Conservation (phyloP, 1,140 invertebrate species). For the Bombus terrestris region DNA sequence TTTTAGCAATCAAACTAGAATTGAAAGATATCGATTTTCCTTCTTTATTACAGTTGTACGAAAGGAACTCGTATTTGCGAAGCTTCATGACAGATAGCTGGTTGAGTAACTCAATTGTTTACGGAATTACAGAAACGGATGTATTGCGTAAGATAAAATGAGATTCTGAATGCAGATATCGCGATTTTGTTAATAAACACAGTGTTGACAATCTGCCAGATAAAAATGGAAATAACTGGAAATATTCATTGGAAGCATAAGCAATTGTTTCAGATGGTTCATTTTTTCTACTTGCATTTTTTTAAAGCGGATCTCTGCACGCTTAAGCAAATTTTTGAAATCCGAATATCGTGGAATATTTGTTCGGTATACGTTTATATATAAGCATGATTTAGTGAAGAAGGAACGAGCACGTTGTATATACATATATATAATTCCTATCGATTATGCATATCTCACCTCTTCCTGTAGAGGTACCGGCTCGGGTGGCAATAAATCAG, state of each 20-base stretch:
- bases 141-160: background rate
- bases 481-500: conserved; percentile 86
- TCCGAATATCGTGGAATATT: conserved; percentile 30
- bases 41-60: fast-evolving
- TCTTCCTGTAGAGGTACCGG: conserved; percentile 83
- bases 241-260: conserved; percentile 32
- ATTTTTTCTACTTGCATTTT: conserved; percentile 42
- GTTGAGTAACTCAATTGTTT: background rate
- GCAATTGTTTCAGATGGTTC: conserved; percentile 48
- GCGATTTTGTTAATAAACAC: conserved; percentile 62
- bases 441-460: conserved; percentile 49
- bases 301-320: background rate
- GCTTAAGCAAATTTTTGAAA: background rate
- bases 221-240: conserved; percentile 43
- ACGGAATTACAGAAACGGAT: background rate
- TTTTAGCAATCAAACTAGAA: background rate
- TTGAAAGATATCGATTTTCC: background rate
- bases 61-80: background rate
- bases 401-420: too few species aligned
- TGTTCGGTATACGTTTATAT: conserved; percentile 29
- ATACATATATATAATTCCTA: too few species aligned
- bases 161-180: conserved; percentile 50
- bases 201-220: background rate
- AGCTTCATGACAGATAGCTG: background rate
- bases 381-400: fast-evolving